Conservation (phyloP, 2,888 invertebrate genomes). For the Mesodorylaimus sp. region DNA sequence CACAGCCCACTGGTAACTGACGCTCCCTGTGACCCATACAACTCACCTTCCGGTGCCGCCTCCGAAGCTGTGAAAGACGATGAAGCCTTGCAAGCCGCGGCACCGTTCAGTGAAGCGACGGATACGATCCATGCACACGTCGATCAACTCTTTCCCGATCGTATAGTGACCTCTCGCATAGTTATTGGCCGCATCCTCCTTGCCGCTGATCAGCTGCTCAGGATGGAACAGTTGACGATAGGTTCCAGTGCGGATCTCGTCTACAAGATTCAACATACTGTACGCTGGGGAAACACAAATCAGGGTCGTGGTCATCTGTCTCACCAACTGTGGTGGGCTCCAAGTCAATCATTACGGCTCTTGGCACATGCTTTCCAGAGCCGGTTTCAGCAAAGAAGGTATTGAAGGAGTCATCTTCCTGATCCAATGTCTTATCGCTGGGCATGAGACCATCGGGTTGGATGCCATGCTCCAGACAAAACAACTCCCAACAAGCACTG, state of each 20-base stretch:
- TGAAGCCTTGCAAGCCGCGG: constrained; percentile 54
- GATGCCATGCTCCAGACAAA: no score
- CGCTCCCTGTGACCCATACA: no score
- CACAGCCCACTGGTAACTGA: no score
- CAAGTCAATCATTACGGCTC: constrained; percentile 79
- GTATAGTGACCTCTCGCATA: constrained; percentile 47
- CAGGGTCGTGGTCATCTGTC: constrained; percentile 19
- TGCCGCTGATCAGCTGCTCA: constrained; percentile 34
- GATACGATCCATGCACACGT: constrained; percentile 51
- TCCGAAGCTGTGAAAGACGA: constrained; percentile 74
- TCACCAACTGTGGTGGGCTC: constrained; percentile 82
- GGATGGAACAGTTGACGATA: no score
- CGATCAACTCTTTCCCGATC: constrained; percentile 55
- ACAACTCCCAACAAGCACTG: constrained; percentile 43
- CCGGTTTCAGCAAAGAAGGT: constrained; percentile 61
- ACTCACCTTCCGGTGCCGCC: constrained; percentile 75
- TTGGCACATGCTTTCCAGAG: constrained; percentile 82
- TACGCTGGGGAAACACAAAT: neutral
- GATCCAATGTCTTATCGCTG: constrained; percentile 32
- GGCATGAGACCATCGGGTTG: constrained; percentile 37
- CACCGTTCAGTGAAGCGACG: constrained; percentile 61
- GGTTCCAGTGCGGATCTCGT: no score
- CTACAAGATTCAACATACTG: no score
- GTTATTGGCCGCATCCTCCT: constrained; percentile 37
- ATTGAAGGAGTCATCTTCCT: constrained; percentile 69